Conservation (phyloP, 1,140 invertebrate species). For the Plectrocnemia conspersa region DNA sequence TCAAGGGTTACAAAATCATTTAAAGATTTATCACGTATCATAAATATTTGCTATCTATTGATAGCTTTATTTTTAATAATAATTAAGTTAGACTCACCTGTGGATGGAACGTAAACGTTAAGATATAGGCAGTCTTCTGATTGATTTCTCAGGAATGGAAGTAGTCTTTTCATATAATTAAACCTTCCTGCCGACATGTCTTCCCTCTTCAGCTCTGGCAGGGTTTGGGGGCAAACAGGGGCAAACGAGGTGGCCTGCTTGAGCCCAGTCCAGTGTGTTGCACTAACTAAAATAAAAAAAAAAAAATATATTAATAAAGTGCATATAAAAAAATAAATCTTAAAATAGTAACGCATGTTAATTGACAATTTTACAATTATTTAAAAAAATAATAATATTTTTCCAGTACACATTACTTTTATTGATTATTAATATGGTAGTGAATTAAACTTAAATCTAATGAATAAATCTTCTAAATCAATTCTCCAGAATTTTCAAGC, state of each 20-base stretch:
- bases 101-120: constrained; percentile 86
- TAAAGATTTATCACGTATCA: not conserved
- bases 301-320: constrained; percentile 21
- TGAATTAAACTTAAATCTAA: no score
- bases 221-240: constrained; percentile 79
- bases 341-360: no score
- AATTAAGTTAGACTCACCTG: constrained; percentile 59
- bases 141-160: constrained; percentile 71
- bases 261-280: constrained; percentile 67
- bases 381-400: no score
- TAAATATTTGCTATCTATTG: not conserved
- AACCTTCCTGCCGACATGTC: constrained; percentile 58
- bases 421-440: no score
- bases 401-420: no score
- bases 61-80: no score
- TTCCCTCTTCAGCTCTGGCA: constrained; percentile 57
- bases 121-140: constrained; percentile 91
- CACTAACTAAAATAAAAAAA: constrained; percentile 49
- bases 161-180: constrained; percentile 63
- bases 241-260: constrained; percentile 68
- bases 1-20: not conserved
- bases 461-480: no score
- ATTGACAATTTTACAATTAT: no score
- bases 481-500: no score
- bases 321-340: no score